Evolutionary conservation across 2,797 vertebrate species (phyloP).

Genomic region (Onychomys torridus): DNA sequence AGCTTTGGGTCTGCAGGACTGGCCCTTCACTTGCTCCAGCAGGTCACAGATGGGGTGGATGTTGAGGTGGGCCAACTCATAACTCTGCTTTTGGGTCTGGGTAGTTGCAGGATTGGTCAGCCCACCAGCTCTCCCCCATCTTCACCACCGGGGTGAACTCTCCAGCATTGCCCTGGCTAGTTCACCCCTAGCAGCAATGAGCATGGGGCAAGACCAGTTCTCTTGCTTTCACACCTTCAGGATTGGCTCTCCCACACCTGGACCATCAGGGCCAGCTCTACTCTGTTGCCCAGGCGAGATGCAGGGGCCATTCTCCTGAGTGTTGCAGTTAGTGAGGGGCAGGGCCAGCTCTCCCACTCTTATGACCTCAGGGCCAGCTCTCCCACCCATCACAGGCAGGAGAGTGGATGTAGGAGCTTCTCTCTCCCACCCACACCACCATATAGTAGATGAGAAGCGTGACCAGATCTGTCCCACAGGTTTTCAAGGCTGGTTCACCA

Average conservation of each 20-base stretch:
- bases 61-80: background rate
- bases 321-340: background rate
- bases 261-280: background rate
- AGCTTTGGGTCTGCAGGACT: background rate
- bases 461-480: too few species aligned
- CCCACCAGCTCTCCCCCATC: background rate
- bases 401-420: too few species aligned
- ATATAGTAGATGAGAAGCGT: too few species aligned
- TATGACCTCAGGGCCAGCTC: background rate
- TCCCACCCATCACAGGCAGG: background rate
- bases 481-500: too few species aligned
- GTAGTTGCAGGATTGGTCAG: background rate
- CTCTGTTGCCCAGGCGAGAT: background rate
- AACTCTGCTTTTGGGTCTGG: background rate
- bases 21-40: background rate
- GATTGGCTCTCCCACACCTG: too few species aligned
- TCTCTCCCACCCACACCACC: too few species aligned
- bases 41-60: background rate
- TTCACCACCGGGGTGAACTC: background rate
- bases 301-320: too few species aligned
- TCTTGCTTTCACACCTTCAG: background rate
- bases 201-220: background rate
- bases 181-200: background rate
- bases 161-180: background rate
- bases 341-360: background rate